phyloP scores from a whole-genome alignment of 2,113 vertebrate species.

The Sylvilagus bachmani region DNA sequence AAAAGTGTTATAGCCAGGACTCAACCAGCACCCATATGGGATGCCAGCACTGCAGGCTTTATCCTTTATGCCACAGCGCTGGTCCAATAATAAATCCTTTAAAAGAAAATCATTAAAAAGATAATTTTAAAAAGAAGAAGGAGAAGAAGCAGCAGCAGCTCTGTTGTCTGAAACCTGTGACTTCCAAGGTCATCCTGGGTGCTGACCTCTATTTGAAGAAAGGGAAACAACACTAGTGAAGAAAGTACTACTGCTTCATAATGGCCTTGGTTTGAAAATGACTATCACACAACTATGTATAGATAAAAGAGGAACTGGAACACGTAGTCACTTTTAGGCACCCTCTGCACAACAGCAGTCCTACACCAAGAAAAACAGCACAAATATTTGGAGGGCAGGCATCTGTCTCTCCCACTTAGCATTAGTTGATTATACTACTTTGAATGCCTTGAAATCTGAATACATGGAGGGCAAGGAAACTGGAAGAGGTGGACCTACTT shows the following conservation, averaged over 20 bases:
- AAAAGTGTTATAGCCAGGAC: too few species aligned
- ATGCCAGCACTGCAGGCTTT: too few species aligned
- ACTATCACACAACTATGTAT: neutral
- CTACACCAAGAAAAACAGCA: neutral
- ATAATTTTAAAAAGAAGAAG: too few species aligned
- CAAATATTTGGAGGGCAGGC: neutral
- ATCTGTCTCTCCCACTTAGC: neutral
- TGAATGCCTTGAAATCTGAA: neutral
- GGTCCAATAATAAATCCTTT: too few species aligned
- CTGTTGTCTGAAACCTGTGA: neutral
- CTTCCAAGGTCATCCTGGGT: neutral
- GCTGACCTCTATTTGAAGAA: neutral
- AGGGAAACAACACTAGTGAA: neutral
- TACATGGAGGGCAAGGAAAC: neutral
- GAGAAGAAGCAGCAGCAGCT: too few species aligned
- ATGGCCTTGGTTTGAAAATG: neutral
- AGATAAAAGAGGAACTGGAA: neutral
- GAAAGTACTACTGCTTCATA: neutral
- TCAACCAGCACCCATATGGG: too few species aligned
- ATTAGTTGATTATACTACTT: neutral
- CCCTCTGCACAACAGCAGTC: neutral
- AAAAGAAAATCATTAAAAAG: too few species aligned
- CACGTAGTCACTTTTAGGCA: neutral
- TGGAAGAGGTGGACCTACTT: neutral
- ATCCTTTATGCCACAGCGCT: too few species aligned